Evolutionary conservation across 2,113 vertebrate species (phyloP).

Genomic region (Mixornis gularis): DNA sequence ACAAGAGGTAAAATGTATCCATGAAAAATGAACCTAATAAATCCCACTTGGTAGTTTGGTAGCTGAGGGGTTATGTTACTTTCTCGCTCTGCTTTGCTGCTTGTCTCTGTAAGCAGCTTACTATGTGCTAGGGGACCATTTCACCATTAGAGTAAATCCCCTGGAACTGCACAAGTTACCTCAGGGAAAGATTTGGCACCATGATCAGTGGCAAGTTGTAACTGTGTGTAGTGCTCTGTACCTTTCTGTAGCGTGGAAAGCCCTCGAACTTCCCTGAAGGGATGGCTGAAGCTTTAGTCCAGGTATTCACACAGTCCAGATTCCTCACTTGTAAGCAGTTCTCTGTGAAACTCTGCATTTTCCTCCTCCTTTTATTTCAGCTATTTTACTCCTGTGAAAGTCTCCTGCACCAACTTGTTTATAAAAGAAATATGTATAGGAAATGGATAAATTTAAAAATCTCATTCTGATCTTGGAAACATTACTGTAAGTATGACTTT

Average conservation of each 20-base stretch:
- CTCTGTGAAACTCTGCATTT: not conserved
- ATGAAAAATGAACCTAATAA: not conserved
- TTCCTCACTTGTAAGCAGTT: not conserved
- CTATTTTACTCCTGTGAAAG: not conserved
- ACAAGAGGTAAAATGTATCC: not conserved
- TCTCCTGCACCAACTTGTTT: not conserved
- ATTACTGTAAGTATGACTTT: not conserved
- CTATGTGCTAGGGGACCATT: not conserved
- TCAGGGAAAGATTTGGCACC: not conserved
- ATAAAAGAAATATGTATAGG: not conserved
- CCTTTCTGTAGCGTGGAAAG: not conserved
- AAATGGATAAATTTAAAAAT: not conserved
- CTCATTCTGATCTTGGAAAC: not conserved
- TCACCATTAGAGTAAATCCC: not conserved
- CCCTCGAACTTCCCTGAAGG: not conserved
- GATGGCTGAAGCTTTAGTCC: not conserved
- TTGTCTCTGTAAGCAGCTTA: not conserved
- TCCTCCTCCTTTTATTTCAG: not conserved
- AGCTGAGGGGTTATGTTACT: not conserved
- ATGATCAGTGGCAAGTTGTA: not conserved
- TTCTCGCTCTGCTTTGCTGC: not conserved
- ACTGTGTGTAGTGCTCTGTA: not conserved
- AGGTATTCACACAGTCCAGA: not conserved
- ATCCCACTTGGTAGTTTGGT: not conserved
- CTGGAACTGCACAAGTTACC: not conserved